A percentile compares a stretch with the other conserved stretches of the same genome.
Conservation (phyloP, 2,797 vertebrate species). For the Anguilla pacifica region DNA sequence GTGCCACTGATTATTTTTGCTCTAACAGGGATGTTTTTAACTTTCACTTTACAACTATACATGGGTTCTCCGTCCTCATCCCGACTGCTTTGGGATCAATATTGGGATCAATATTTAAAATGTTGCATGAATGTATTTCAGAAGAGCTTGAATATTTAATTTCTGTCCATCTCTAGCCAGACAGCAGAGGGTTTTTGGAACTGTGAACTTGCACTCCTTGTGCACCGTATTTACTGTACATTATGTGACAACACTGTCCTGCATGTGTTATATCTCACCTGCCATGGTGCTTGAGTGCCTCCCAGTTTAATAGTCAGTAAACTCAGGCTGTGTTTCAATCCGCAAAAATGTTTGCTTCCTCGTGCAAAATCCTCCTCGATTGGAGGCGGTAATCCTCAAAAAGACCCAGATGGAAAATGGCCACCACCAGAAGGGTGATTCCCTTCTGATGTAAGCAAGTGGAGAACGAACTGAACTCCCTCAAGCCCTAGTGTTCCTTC, state of each 20-base stretch:
- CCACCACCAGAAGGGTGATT: no score
- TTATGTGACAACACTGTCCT: constrained; percentile 12
- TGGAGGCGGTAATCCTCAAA: no score
- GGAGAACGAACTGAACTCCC: no score
- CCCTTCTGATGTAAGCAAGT: no score
- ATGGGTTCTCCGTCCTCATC: neutral
- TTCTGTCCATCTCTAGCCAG: neutral
- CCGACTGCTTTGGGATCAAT: constrained; percentile 16
- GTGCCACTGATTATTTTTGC: neutral
- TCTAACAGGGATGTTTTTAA: neutral
- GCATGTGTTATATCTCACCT: constrained; percentile 40
- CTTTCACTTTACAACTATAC: neutral
- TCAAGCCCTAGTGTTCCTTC: no score
- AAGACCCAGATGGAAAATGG: no score
- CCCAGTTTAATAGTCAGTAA: constrained; percentile 40
- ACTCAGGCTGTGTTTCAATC: constrained; percentile 8
- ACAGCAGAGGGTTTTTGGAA: neutral
- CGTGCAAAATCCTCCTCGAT: no score
- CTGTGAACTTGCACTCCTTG: constrained; percentile 21
- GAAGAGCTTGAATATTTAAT: neutral
- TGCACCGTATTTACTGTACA: constrained; percentile 13
- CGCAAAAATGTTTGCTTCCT: no score
- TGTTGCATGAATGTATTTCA: neutral
- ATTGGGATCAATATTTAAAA: neutral
- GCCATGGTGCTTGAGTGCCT: constrained; percentile 35